Conservation (phyloP, 1,140 invertebrate genomes). For the Drosophila kurseongensis region DNA sequence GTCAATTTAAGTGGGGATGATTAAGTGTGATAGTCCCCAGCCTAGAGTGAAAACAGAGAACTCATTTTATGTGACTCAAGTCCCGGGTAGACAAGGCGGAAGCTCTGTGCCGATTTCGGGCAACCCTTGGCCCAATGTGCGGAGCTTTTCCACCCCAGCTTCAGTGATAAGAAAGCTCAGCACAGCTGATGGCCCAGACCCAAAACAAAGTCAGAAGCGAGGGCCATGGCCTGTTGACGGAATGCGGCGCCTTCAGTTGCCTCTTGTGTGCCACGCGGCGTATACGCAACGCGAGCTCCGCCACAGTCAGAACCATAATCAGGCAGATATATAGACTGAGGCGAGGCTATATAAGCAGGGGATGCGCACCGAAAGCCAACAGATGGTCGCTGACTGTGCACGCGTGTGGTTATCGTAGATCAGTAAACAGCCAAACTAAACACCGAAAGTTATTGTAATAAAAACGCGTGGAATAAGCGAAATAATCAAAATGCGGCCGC, state of each 20-base stretch:
- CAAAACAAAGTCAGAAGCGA: constrained; percentile 50
- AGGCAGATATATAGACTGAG: not conserved
- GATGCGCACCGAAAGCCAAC: constrained; percentile 64
- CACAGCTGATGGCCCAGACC: constrained; percentile 69
- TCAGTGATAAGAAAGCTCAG: constrained; percentile 74
- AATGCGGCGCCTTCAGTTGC: constrained; percentile 56
- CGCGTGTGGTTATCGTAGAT: constrained; percentile 71
- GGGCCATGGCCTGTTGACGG: constrained; percentile 24
- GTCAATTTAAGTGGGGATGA: not conserved
- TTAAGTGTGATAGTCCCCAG: not conserved
- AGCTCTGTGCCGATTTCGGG: not conserved
- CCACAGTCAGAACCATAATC: not conserved
- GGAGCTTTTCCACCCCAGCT: constrained; percentile 69
- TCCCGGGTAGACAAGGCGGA: not conserved
- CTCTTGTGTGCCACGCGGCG: constrained; percentile 64
- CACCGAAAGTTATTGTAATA: constrained; percentile 46
- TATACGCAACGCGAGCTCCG: constrained; percentile 66
- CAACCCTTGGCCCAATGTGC: constrained; percentile 43
- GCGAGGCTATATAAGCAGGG: constrained; percentile 60
- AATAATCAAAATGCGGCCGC: constrained; percentile 29
- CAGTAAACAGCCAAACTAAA: constrained; percentile 28
- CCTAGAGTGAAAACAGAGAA: not conserved
- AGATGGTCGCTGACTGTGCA: constrained; percentile 78
- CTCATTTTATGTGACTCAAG: not conserved
- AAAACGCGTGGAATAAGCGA: constrained; percentile 30